Percentiles rank a stretch among this genome's conserved stretches.
phyloP scores from a whole-genome alignment of 1,140 invertebrate species.

The Branchinecta lindahli region DNA sequence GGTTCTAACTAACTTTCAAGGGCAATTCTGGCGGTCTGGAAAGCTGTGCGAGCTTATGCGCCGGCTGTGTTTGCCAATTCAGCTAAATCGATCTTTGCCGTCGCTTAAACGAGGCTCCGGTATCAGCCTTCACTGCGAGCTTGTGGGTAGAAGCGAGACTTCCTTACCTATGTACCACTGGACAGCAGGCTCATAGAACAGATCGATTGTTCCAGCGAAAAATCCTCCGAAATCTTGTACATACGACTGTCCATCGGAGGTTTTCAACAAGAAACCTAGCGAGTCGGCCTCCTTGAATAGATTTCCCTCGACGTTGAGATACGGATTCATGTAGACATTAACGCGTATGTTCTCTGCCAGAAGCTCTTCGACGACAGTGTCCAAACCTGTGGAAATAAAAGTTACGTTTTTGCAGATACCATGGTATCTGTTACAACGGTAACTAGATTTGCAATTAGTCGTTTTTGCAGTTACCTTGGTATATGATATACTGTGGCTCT shows the following conservation, averaged over 20 bases:
- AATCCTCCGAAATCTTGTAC: constrained; percentile 32
- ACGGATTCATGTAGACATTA: constrained; percentile 32
- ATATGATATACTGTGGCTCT: too few relatives aligned
- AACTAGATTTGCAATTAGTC: too few relatives aligned
- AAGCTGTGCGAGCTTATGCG: too few relatives aligned
- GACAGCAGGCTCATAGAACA: constrained; percentile 28
- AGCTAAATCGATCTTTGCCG: too few relatives aligned
- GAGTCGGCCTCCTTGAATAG: constrained; percentile 27
- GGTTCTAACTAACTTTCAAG: too few relatives aligned
- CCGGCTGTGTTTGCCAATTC: too few relatives aligned
- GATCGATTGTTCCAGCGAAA: constrained; percentile 30
- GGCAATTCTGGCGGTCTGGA: too few relatives aligned
- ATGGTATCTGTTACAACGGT: too few relatives aligned
- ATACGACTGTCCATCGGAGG: constrained; percentile 24
- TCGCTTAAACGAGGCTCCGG: too few relatives aligned
- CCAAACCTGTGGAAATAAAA: constrained; percentile 21
- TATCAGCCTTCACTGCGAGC: too few relatives aligned
- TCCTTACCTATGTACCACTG: constrained; percentile 31
- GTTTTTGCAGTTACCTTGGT: too few relatives aligned
- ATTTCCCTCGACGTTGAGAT: constrained; percentile 29
- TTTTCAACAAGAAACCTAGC: constrained; percentile 28
- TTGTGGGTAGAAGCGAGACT: not conserved
- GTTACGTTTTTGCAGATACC: too few relatives aligned
- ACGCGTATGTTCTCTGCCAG: constrained; percentile 27
- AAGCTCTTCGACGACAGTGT: constrained; percentile 26